These are phyloP conservation scores for Erannis defoliaria DNA, from an alignment of 2,888 invertebrate species.

Conservation along the genomic window DNA sequence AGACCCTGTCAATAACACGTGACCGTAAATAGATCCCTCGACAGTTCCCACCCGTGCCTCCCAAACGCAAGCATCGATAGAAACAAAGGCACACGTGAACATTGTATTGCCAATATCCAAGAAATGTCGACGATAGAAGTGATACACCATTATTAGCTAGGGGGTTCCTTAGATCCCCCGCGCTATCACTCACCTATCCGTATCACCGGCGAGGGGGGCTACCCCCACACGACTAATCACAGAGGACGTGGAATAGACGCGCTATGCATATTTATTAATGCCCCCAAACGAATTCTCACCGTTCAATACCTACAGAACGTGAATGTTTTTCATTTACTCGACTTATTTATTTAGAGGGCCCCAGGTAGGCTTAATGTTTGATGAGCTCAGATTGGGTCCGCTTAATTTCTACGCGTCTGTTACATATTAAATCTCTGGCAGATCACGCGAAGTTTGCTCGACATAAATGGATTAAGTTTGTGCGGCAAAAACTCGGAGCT, in stretches of 20 bases:
- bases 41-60: constrained; percentile 33
- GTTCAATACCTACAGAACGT: constrained; percentile 71
- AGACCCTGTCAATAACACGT: constrained; percentile 42
- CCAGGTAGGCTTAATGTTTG: constrained; percentile 82
- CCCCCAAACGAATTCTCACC: constrained; percentile 79
- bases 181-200: constrained; percentile 85
- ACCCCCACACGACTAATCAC: constrained; percentile 82
- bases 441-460: constrained; percentile 64
- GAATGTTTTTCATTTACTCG: constrained; percentile 82
- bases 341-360: constrained; percentile 80
- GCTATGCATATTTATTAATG: constrained; percentile 86
- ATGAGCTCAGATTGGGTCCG: constrained; percentile 78
- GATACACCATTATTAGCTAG: constrained; percentile 83
- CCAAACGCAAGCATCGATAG: constrained; percentile 64
- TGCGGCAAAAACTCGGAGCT: constrained; percentile 50
- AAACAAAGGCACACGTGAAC: constrained; percentile 82
- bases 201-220: constrained; percentile 69
- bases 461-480: constrained; percentile 66
- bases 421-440: constrained; percentile 59
- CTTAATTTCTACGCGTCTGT: constrained; percentile 74
- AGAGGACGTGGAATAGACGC: constrained; percentile 84
- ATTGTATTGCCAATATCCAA: constrained; percentile 84
- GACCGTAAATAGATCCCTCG: constrained; percentile 39
- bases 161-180: constrained; percentile 78
- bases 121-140: constrained; percentile 81